A percentile compares a stretch with the other conserved stretches of the same genome.
Conservation (phyloP, 2,888 invertebrate species). For the Tillus elongatus region DNA sequence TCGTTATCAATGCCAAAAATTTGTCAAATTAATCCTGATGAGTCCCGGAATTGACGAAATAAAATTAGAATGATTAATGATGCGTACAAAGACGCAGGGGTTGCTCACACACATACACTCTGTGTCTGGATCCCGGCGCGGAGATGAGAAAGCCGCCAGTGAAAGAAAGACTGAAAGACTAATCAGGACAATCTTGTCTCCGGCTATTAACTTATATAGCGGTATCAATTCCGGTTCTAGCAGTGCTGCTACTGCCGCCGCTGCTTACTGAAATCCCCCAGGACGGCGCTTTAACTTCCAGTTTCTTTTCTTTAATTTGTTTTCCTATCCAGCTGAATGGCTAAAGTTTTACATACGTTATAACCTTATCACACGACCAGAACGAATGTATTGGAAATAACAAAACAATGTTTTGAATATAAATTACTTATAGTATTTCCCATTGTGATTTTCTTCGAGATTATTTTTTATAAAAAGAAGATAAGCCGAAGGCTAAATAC, state of each 20-base stretch:
- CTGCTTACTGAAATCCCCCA: slow-evolving; percentile 28
- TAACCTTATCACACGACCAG: no score
- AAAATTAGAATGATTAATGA: slow-evolving; percentile 25
- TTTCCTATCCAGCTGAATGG: slow-evolving; percentile 29
- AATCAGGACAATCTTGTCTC: slow-evolving; percentile 42
- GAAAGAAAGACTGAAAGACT: slow-evolving; percentile 28
- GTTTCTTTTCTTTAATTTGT: slow-evolving; percentile 35
- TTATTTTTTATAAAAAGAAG: no score
- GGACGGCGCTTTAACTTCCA: slow-evolving; percentile 31
- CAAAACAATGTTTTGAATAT: no score
- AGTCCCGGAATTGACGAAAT: slow-evolving; percentile 17
- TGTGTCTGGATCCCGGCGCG: no score
- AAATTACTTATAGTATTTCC: no score
- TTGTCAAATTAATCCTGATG: no score
- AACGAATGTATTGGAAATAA: no score
- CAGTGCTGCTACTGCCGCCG: no score
- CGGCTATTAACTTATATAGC: slow-evolving; percentile 44
- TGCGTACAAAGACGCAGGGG: slow-evolving; percentile 16
- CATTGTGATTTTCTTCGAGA: no score
- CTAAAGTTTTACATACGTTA: slow-evolving; percentile 12
- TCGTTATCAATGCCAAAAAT: no score
- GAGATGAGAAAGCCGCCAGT: slow-evolving; percentile 11
- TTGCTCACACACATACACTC: no score
- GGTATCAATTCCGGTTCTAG: slow-evolving; percentile 40
- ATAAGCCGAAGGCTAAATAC: no score